These are phyloP conservation scores for Rhyacophila evoluta DNA, from an alignment of 2,888 invertebrate species.

Conservation along the genomic window DNA sequence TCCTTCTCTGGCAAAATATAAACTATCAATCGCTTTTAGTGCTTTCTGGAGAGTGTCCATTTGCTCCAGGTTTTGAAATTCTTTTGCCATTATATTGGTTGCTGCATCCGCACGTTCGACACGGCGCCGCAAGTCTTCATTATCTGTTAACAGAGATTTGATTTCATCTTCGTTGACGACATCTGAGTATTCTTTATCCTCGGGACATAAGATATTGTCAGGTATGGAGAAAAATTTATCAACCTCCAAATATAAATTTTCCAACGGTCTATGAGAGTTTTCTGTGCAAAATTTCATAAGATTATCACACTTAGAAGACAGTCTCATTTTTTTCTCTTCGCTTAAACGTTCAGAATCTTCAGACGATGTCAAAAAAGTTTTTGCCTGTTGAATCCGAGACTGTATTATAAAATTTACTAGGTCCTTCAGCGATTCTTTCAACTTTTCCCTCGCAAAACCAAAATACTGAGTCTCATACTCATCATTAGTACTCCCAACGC, in stretches of 20 bases:
- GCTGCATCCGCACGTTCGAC: constrained; percentile 59
- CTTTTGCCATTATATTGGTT: constrained; percentile 59
- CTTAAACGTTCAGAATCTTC: constrained; percentile 59
- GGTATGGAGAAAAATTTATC: constrained; percentile 63
- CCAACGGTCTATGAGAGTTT: constrained; percentile 58
- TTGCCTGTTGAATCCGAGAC: constrained; percentile 64
- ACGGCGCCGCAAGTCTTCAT: constrained; percentile 60
- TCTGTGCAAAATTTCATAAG: constrained; percentile 54
- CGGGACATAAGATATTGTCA: constrained; percentile 63
- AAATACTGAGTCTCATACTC: constrained; percentile 69
- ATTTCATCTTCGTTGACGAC: constrained; percentile 63
- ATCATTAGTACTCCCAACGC: constrained; percentile 58
- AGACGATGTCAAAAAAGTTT: constrained; percentile 61
- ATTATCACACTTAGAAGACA: constrained; percentile 63
- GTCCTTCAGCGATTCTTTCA: constrained; percentile 65
- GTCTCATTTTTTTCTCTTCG: constrained; percentile 61
- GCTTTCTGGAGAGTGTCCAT: background rate
- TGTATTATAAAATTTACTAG: constrained; percentile 67
- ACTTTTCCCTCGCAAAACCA: constrained; percentile 65
- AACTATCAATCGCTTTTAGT: background rate
- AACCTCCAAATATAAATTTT: constrained; percentile 63
- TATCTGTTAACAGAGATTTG: constrained; percentile 62
- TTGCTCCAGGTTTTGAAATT: constrained; percentile 23
- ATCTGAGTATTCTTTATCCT: constrained; percentile 63
- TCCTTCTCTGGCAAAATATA: background rate